Percentiles rank a stretch among this genome's conserved stretches.
Evolutionary conservation across 2,888 invertebrate species (phyloP).

Genomic region (Hirtodrosophila histrioides): DNA sequence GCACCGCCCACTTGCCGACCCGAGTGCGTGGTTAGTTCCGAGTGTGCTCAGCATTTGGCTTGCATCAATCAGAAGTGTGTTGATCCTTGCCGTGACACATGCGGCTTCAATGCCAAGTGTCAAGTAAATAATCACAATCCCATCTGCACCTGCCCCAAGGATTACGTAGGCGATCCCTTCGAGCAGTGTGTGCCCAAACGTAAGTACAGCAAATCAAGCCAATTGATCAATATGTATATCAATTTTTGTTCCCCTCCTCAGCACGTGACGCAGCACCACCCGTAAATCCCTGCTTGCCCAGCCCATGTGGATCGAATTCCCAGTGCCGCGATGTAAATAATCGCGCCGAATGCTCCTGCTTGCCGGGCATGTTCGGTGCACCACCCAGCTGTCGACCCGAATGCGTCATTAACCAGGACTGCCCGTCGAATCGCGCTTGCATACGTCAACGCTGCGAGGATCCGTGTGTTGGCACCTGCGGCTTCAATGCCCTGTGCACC

Average conservation of each 20-base stretch:
- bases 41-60: constrained; percentile 90
- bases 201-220: constrained; percentile 57
- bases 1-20: constrained; percentile 91
- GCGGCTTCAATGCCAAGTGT: constrained; percentile 91
- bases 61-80: constrained; percentile 91
- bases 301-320: constrained; percentile 92
- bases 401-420: constrained; percentile 90
- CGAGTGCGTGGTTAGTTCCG: constrained; percentile 91
- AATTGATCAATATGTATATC: not conserved
- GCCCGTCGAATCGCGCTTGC: constrained; percentile 89
- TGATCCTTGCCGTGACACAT: constrained; percentile 91
- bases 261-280: constrained; percentile 84
- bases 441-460: constrained; percentile 89
- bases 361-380: constrained; percentile 89
- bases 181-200: constrained; percentile 86
- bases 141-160: constrained; percentile 89
- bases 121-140: constrained; percentile 92
- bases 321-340: constrained; percentile 89
- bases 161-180: constrained; percentile 91
- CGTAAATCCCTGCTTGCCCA: constrained; percentile 88
- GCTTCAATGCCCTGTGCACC: constrained; percentile 89
- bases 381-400: constrained; percentile 92
- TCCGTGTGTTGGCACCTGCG: constrained; percentile 91
- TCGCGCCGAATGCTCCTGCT: constrained; percentile 90
- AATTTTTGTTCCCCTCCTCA: constrained; percentile 31